Conservation (phyloP, 2,888 invertebrate species). For the Tiliacea citrago region DNA sequence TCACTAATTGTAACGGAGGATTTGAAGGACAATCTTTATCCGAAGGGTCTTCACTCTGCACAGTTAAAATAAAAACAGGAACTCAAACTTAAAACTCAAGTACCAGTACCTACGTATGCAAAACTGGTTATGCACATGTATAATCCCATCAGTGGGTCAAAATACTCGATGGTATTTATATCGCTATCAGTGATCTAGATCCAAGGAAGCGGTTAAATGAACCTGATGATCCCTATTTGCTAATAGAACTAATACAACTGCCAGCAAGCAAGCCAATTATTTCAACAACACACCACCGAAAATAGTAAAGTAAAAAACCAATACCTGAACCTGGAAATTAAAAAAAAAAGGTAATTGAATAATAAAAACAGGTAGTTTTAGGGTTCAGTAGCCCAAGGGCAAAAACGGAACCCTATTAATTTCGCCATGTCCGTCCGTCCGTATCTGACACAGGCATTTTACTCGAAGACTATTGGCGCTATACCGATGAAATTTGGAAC, state of each 20-base stretch:
- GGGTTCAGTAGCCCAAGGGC: not conserved
- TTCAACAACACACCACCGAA: not conserved
- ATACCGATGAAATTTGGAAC: not conserved
- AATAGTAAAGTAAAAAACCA: not conserved
- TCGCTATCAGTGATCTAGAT: not conserved
- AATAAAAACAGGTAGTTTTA: not conserved
- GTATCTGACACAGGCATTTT: not conserved
- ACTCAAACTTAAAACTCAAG: not conserved
- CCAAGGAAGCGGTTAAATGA: not conserved
- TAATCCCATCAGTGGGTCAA: not conserved
- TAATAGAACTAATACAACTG: not conserved
- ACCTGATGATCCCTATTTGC: not conserved
- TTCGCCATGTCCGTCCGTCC: not conserved
- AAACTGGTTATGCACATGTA: slow-evolving; percentile 2
- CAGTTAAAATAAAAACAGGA: not conserved
- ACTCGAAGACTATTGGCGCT: not conserved
- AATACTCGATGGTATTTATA: not conserved
- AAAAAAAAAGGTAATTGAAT: not conserved
- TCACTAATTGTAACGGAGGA: too few relatives aligned
- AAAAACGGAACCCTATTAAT: not conserved
- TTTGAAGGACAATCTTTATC: not conserved
- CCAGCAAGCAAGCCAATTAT: not conserved
- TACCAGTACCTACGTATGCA: not conserved
- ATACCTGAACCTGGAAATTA: not conserved
- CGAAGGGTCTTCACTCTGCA: not conserved